phyloP scores from a whole-genome alignment of 2,113 vertebrate genomes.

The Stegastes partitus region DNA sequence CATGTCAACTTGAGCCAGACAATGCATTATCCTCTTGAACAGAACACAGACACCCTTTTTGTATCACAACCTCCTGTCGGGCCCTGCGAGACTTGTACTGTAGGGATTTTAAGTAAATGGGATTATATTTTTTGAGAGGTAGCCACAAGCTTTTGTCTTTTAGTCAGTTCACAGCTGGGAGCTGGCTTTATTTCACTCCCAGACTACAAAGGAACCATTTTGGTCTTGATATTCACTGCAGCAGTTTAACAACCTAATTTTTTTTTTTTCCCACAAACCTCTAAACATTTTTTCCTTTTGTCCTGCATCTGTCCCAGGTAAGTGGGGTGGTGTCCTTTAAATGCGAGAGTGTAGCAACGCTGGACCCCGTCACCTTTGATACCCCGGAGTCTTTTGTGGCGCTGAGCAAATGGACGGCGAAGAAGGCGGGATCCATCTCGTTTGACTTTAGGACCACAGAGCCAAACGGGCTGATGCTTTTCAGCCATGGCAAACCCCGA shows the following conservation, averaged over 20 bases:
- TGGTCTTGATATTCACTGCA: conserved; percentile 24
- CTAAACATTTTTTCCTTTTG: neutral
- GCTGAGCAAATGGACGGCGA: conserved; percentile 97
- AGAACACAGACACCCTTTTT: conserved; percentile 35
- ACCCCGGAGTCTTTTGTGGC: conserved; percentile 97
- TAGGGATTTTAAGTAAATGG: conserved; percentile 50
- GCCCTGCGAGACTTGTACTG: conserved; percentile 17
- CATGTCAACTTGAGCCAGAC: conserved; percentile 24
- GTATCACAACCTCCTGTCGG: conserved; percentile 27
- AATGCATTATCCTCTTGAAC: conserved; percentile 39
- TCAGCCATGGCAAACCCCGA: conserved; percentile 96
- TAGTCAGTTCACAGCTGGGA: conserved; percentile 38
- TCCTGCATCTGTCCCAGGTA: conserved; percentile 72
- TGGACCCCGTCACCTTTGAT: conserved; percentile 98
- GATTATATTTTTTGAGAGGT: conserved; percentile 61
- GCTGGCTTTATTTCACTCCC: conserved; percentile 48
- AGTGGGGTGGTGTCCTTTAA: conserved; percentile 98
- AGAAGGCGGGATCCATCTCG: conserved; percentile 98
- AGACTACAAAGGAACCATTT: conserved; percentile 45
- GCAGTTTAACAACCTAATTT: neutral
- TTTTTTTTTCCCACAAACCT: conserved; percentile 4
- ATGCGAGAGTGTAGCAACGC: conserved; percentile 96
- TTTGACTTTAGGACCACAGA: conserved; percentile 98
- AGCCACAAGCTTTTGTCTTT: conserved; percentile 42
- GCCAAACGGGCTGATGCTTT: conserved; percentile 96